Base-by-base conservation (phyloP, 2,888 invertebrate genomes). In the Iphiclides podalirius region DNA sequence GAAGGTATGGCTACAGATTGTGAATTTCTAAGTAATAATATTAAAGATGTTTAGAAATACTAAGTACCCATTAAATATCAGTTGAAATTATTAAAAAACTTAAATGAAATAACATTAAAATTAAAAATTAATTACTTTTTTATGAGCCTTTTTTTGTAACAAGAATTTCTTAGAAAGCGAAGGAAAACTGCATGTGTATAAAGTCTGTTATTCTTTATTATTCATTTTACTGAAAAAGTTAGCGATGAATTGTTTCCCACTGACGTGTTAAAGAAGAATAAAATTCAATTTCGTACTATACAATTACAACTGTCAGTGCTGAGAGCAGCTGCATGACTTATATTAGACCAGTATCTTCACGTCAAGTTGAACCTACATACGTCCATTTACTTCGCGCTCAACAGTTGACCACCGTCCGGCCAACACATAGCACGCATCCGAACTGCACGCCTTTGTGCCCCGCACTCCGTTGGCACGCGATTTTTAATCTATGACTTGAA, bases 391-490 rank as follows among this genome's bases (percentile, higher is more conserved):
- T 31, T 11, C n/a, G n/a, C 11, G 9, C 31, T 64, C 52, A 53
- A 53, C 80, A 85, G 85, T 87, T 87, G 87, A 87, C 87, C 87
- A 85, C 58, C 67, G 87, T 78, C 86, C 85, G 80, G 75, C 80
- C 72, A 65, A 66, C 62, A 55, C 63, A 64, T 53, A 65, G 69
- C 80, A 80, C 84, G 84, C 72, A 39, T 59, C 57, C 59, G 53
- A 60, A 54, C 53, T 59, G 59, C 59, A 46, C 51, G 55, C 13
- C 15, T 44, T 57, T 56, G 54, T 52, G 60, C 46, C 54, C 34
- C 46, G 38, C 56, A 52, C 52, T 49, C 50, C 53, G 47, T 48
- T 51, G 58, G 67, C 69, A 70, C 64, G 69, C 67, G 67, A 34
- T 16, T 38, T 9, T 31, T 34, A 67, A 59, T 67, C 65, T 60